phyloP scores from a whole-genome alignment of 2,797 vertebrate genomes.

The Rachycentron canadum region DNA sequence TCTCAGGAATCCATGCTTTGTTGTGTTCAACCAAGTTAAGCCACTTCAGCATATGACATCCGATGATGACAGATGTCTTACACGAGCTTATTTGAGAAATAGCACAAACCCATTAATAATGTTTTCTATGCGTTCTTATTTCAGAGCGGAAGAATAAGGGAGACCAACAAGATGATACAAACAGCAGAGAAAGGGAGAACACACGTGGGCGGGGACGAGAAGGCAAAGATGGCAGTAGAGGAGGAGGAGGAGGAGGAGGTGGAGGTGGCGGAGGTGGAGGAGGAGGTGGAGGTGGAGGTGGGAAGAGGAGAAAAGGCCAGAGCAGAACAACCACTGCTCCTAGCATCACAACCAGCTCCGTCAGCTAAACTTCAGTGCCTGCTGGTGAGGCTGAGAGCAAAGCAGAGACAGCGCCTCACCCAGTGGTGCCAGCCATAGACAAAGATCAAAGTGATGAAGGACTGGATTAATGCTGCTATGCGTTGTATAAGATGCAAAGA shows the following conservation, averaged over 20 bases:
- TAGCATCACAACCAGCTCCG: conserved; percentile 80
- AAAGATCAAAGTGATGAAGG: conserved; percentile 65
- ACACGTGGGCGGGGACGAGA: conserved; percentile 78
- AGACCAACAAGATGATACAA: conserved; percentile 74
- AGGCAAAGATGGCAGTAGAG: conserved; percentile 56
- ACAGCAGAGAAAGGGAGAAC: conserved; percentile 72
- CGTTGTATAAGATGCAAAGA: conserved; percentile 84
- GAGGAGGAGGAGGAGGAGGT: conserved; percentile 48
- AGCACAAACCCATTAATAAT: background rate
- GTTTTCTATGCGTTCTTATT: conserved; percentile 56
- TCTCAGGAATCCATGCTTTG: conserved; percentile 26
- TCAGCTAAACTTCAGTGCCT: conserved; percentile 81
- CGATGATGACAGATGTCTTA: conserved; percentile 23
- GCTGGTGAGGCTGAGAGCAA: conserved; percentile 51
- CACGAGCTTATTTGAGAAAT: conserved; percentile 31
- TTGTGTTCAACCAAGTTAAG: conserved; percentile 15
- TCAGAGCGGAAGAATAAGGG: conserved; percentile 84
- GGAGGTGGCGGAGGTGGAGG: conserved; percentile 68
- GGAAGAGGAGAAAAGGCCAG: conserved; percentile 88
- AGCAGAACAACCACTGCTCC: conserved; percentile 84
- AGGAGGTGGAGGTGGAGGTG: conserved; percentile 65
- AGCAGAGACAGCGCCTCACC: conserved; percentile 52
- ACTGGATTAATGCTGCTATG: conserved; percentile 88
- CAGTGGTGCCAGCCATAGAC: conserved; percentile 46
- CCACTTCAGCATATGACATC: conserved; percentile 24